Evolutionary conservation across 2,888 invertebrate genomes (phyloP).

Genomic region (Plutella xylostella): DNA sequence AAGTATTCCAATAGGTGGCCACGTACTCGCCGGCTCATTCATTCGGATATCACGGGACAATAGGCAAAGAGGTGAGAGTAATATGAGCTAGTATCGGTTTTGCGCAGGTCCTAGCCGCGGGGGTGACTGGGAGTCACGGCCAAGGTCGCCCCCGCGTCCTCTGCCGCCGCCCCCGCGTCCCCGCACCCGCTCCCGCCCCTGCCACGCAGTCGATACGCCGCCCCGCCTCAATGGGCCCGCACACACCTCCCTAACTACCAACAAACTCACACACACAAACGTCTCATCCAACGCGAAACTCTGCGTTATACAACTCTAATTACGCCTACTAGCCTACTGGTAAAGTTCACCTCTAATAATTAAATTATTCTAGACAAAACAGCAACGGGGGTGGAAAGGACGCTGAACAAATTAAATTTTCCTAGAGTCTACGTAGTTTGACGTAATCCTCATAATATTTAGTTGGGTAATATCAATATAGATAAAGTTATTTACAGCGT

Average conservation of each 20-base stretch:
- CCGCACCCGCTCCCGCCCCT: slow-evolving; percentile 18
- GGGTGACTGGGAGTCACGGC: slow-evolving; percentile 52
- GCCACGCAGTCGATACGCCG: slow-evolving; percentile 12
- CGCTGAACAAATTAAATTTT: too few relatives aligned
- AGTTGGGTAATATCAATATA: too few relatives aligned
- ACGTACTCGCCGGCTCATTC: neutral
- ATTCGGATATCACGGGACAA: neutral
- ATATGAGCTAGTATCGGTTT: slow-evolving; percentile 48
- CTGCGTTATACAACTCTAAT: too few relatives aligned
- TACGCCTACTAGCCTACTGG: too few relatives aligned
- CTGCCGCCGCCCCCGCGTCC: slow-evolving; percentile 20
- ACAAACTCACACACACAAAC: too few relatives aligned
- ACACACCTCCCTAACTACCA: slow-evolving; percentile 18
- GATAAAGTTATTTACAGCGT: too few relatives aligned
- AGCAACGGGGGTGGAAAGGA: too few relatives aligned
- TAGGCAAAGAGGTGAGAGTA: slow-evolving; percentile 21
- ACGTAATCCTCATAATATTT: too few relatives aligned
- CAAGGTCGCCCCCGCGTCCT: slow-evolving; percentile 52
- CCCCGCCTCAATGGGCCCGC: slow-evolving; percentile 39
- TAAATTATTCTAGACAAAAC: too few relatives aligned
- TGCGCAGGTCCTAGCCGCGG: slow-evolving; percentile 31
- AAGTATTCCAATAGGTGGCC: slow-evolving; percentile 1
- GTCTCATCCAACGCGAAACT: too few relatives aligned
- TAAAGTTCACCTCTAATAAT: too few relatives aligned
- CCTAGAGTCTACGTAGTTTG: too few relatives aligned